Conservation (phyloP, 1,140 invertebrate species). For the silkworm (Bombyx mori) region DNA sequence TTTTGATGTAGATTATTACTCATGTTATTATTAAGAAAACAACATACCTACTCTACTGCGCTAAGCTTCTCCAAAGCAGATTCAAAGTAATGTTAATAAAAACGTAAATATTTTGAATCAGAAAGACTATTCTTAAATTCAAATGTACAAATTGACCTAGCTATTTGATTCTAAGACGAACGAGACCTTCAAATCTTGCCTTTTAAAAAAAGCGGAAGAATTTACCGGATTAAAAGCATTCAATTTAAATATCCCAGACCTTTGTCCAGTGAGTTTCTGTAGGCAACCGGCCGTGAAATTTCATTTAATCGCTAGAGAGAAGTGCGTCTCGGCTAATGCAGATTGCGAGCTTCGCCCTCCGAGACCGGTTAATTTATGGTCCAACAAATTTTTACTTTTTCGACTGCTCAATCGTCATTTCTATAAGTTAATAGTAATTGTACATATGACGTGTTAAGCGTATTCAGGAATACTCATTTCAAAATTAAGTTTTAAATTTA, state of each 20-base stretch:
- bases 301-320: slow-evolving; percentile 65
- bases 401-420: slow-evolving; percentile 54
- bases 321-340: slow-evolving; percentile 66
- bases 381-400: slow-evolving; percentile 64
- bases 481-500: too few species aligned
- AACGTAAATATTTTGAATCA: too few species aligned
- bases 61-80: too few species aligned
- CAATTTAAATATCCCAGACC: slow-evolving; percentile 60
- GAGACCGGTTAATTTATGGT: slow-evolving; percentile 60
- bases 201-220: slow-evolving; percentile 35
- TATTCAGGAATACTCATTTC: too few species aligned
- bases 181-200: slow-evolving; percentile 9
- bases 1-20: too few species aligned
- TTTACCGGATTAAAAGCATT: slow-evolving; percentile 54
- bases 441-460: too few species aligned
- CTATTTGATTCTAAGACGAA: too few species aligned
- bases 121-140: too few species aligned
- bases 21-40: too few species aligned
- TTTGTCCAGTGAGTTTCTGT: slow-evolving; percentile 56
- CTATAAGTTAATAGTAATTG: slow-evolving; percentile 10
- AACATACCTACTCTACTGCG: too few species aligned
- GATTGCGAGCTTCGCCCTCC: slow-evolving; percentile 53
- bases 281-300: slow-evolving; percentile 61
- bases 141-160: too few species aligned
- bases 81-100: too few species aligned